Base-by-base conservation (phyloP, 2,113 vertebrate species). In the Alethe castanea region DNA sequence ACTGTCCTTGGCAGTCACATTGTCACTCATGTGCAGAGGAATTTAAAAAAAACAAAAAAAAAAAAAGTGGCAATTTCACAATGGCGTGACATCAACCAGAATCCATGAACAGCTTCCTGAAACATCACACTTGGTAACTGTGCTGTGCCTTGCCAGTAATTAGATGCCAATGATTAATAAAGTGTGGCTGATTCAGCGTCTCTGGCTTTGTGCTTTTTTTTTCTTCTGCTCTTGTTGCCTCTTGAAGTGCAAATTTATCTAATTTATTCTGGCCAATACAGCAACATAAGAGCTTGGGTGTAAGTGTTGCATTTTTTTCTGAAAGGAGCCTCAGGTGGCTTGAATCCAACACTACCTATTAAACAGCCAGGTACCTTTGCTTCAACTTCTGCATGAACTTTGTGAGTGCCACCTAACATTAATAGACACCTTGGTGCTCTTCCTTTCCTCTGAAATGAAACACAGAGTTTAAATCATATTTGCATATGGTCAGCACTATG, bases 71-170 rank as follows among this genome's bases (percentile, higher is more conserved):
- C 23, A 65, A 56, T 57, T 87, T 91, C 81, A 85, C 48, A 64
- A 47, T 0, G 0, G 62, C 0, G 0, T 67, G 48, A n/a, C 62
- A 86, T 84, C 81, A 82, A 53, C 69, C 48, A 95, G 70, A 69
- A 95, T 24, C 78, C 53, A 45, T 19, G 35, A 88, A 53, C 66
- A 92, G 70, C 78, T 95, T 85, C 86, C 65, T 8, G 0, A 66
- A 93, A 65, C 48, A 71, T 76, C 85, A 33, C 48, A 35, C 54
- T 50, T 23, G 52, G 31, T 40, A 76, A 29, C 50, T 42, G 11
- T 11, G 1, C n/a, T 18, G 33, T 45, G 19, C 50, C 64, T 76
- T 81, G 53, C 42, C 1, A 0, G 40, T 72, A 72, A 84, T 74
- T 74, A 79, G 40, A 40, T 60, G 67, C 44, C 64, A 83, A 2